Base-by-base conservation (phyloP, 2,113 vertebrate species). In the Paratilapia polleni region DNA sequence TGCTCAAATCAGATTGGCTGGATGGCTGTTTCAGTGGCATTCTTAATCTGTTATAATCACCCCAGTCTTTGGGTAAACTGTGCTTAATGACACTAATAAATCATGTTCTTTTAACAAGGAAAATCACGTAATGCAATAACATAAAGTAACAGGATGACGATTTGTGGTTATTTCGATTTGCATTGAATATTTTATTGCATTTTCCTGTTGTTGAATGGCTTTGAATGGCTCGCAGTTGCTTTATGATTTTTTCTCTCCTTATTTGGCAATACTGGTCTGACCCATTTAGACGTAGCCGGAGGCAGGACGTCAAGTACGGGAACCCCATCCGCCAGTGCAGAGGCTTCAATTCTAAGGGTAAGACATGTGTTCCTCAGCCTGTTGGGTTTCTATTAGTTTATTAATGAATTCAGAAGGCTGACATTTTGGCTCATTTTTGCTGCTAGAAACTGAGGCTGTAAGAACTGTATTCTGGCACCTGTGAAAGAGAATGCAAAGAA, bases 301-400 rank as follows among this genome's bases (percentile, higher is more conserved):
- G 97, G 80, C 96, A 97, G 89, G 97, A 97, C 82, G 96, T 97
- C 28, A 96, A 95, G 85, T 96, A 97, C 22, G 97, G 96, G 64
- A 97, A 97, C 89, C 97, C 97, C 41, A 96, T 96, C 43, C 95
- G 96, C 57, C 97, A 96, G 70, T 97, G 97, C 85, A 66, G 96
- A 75, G 97, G 96, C 66, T 97, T 95, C 93, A 97, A 97, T 89
- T 96, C 96, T 9, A 97, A 97, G 12, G 80, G 96, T 97, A 88
- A 93, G 93, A 78, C 1, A 1, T 13, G 47, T 19, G 9, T 14
- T 56, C 41, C 19, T 82, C 13, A 36, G n/a, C 22, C 43, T 43
- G 19, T 19, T 54, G 19, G 68, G 47, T 54, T 5, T 49, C 68
- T 73, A 6, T 73, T 54, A n/a, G 22, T 24, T 61, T 43, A 41